Base-by-base conservation (phyloP, 64 coral and sea anemone genomes). In the Trachythela sp. region DNA sequence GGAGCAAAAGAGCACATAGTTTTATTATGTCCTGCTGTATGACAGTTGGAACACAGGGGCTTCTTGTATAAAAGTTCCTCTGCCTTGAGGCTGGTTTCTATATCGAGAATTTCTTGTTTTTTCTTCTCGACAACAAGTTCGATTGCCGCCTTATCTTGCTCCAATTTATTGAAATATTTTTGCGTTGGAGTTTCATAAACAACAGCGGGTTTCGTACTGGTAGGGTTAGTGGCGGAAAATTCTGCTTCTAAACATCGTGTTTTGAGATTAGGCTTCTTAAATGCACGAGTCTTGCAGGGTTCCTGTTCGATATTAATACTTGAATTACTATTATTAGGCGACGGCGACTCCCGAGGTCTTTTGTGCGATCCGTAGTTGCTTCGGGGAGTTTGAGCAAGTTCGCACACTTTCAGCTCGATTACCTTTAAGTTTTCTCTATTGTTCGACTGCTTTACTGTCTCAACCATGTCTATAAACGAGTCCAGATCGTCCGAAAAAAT, bases 371-470 rank as follows among this genome's bases (percentile, higher is more conserved):
- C 37, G 30, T 54, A 24, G 0, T 36, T 35, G 37, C 48, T 59
- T 91, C 56, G 75, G 13, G 80, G 34, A 36, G 83, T 70, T 85
- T 54, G 77, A 4, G 54, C 41, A 58, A 84, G 77, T 20, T 49
- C 83, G 22, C 51, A 51, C 36, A 67, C 38, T 64, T 90, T 90
- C 15, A 91, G 48, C 24, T 90, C 67, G 29, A 60, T 64, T 24
- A 90, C 50, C 29, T 90, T 90, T 18, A 90, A 56, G 38, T 91
- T 91, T 91, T 91, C 89, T 48, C 89, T n/a, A n/a, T 48, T 83
- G 39, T n/a, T n/a, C 15, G 88, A 89, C 17, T 89, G 67, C 43
- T 67, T 89, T 60, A 24, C 51, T 0, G 80, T 84, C 83, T 86
- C 89, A 20, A 91, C 72, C 84, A 91, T 86, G 39, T 90, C 50